phyloP scores from a whole-genome alignment of 2,113 vertebrate genomes.

The Orientallactaga bullata region DNA sequence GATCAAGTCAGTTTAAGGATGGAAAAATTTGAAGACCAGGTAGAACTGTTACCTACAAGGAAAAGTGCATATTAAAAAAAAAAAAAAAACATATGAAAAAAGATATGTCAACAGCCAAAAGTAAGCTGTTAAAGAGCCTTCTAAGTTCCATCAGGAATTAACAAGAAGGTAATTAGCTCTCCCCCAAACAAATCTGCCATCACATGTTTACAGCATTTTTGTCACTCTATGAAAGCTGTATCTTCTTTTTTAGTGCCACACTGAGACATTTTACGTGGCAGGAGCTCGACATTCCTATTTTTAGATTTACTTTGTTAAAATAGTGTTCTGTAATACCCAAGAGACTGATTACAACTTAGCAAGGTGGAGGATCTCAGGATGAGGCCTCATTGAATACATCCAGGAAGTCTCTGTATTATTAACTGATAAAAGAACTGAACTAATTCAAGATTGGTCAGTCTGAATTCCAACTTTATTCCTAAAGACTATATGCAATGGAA shows the following conservation, averaged over 20 bases:
- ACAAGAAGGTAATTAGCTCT: slow-evolving; percentile 67
- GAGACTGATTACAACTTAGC: background rate
- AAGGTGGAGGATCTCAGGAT: background rate
- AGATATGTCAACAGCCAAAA: slow-evolving; percentile 79
- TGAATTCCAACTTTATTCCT: slow-evolving; percentile 52
- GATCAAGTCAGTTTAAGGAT: slow-evolving; percentile 82
- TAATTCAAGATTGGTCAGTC: background rate
- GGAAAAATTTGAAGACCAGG: slow-evolving; percentile 80
- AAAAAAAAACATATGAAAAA: slow-evolving; percentile 44
- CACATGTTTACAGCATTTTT: background rate
- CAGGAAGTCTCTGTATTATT: background rate
- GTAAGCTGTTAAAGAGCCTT: slow-evolving; percentile 70
- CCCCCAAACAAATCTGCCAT: slow-evolving; percentile 49
- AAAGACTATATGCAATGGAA: background rate
- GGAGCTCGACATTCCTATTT: slow-evolving; percentile 17
- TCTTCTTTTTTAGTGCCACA: slow-evolving; percentile 27
- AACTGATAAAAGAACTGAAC: background rate
- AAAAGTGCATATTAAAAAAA: slow-evolving; percentile 50
- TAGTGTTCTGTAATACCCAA: background rate
- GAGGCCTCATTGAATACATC: background rate
- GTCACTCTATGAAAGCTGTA: slow-evolving; percentile 9
- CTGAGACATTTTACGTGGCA: slow-evolving; percentile 41
- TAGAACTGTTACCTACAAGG: slow-evolving; percentile 74
- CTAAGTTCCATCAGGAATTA: slow-evolving; percentile 68
- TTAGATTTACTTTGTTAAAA: slow-evolving; percentile 50